Percentiles rank a stretch among this genome's conserved stretches.
Evolutionary conservation across 2,797 vertebrate genomes (phyloP).

Genomic region (Enteromius thamalakanensis): DNA sequence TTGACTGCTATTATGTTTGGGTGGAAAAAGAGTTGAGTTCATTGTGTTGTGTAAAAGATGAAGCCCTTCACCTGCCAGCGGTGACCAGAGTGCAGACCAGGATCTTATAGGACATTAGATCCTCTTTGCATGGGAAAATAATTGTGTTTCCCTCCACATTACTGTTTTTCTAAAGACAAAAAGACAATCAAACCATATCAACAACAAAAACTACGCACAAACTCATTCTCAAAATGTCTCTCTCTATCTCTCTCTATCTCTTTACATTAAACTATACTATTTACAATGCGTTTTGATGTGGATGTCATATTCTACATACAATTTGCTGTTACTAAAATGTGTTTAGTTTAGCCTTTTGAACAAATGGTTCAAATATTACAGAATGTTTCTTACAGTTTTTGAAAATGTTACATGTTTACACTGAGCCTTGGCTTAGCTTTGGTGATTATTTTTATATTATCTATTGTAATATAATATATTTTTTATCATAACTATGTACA

Average conservation of each 20-base stretch:
- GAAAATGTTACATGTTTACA: neutral
- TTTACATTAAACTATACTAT: neutral
- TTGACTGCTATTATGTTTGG: neutral
- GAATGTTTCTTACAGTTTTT: neutral
- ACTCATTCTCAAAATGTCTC: neutral
- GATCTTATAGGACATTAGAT: conserved; percentile 80
- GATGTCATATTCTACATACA: neutral
- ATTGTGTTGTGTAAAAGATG: neutral
- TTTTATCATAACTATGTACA: neutral
- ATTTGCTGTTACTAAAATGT: neutral
- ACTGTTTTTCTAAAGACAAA: conserved; percentile 78
- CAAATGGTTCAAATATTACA: neutral
- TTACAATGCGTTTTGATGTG: neutral
- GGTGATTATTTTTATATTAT: neutral
- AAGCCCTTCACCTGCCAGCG: conserved; percentile 86
- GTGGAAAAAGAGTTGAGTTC: neutral
- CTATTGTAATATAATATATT: neutral
- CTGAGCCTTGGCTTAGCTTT: neutral
- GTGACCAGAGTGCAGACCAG: conserved; percentile 88
- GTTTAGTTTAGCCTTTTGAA: neutral
- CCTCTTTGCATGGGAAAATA: conserved; percentile 78
- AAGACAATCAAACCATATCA: neutral
- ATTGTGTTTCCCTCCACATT: conserved; percentile 81
- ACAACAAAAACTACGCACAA: neutral
- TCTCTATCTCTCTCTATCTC: no score